Evolutionary conservation across 2,888 invertebrate species (phyloP), one percentile per base, ranked within the genome.

Genomic region (Tiliacea citrago): DNA sequence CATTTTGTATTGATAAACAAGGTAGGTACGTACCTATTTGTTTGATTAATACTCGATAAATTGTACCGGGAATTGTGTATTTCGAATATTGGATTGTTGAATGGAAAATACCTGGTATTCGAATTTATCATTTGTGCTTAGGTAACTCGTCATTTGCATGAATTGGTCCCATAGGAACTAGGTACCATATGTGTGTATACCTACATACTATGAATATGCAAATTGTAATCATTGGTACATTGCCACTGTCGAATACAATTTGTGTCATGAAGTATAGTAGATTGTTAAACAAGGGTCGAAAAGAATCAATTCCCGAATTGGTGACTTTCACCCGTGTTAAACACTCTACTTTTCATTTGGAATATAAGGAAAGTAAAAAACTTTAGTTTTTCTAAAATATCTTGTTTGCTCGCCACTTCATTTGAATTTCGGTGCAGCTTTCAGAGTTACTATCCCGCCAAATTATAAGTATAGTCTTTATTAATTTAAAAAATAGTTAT

Each of bases 1-100:
- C 57, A 75, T 75, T 57, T 75, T 66, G 47, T 42, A n/a, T 75
- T 49, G 3, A 49, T 21, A 73, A 47, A 55, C 57, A 42, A 49
- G 21, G 18, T 39, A 24, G 6, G 16, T 58, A 35, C 35, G 18
- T 74, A 61, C 29, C 29, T 29, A 29, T 29, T 29, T 29, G 39
- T 12, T 49, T 49, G 39, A 71, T 60, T 29, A 60, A 60, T 29
- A 18, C 24, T 55, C 47, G 53, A 62, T 74, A n/a, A 63, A 42
- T 29, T 49, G 39, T 29, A 29, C 39, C 13, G 29, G 29, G 16
- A 63, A 49, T 57, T 58, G 4, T n/a, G n/a, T 42, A 65, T 63
- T 74, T 29, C n/a, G 57, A 74, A 42, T 55, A 63, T 55, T 74
- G 39, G 16, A 24, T 39, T 39, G 0, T 2, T 16, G 21, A 47